Conservation (phyloP, 2,888 invertebrate species). For the Hypena proboscidalis region DNA sequence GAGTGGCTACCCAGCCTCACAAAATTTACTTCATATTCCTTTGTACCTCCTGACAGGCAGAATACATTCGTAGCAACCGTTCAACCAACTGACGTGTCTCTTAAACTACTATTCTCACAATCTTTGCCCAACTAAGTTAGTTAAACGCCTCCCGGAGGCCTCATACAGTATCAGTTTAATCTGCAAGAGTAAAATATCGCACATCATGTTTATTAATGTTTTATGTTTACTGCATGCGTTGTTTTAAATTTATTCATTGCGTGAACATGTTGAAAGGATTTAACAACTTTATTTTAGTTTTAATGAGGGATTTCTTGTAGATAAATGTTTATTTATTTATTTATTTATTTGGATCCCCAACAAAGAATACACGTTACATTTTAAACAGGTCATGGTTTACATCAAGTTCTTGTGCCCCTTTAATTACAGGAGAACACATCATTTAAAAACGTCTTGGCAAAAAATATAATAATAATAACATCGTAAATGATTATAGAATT, state of each 20-base stretch:
- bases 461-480: too few relatives aligned
- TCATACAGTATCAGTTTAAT: conserved; percentile 73
- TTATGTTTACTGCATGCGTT: conserved; percentile 65
- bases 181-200: conserved; percentile 71
- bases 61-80: not conserved
- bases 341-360: too few relatives aligned
- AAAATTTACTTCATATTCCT: too few relatives aligned
- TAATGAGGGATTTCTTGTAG: conserved; percentile 28
- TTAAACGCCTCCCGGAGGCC: conserved; percentile 75
- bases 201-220: conserved; percentile 76
- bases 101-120: conserved; percentile 6
- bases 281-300: conserved; percentile 37
- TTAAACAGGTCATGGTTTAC: too few relatives aligned
- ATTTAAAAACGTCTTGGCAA: too few relatives aligned
- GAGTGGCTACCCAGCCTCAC: too few relatives aligned
- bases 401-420: too few relatives aligned
- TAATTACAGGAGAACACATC: too few relatives aligned
- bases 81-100: conserved; percentile 12
- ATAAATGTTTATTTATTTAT: too few relatives aligned
- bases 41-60: too few relatives aligned
- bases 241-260: conserved; percentile 71
- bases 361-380: too few relatives aligned
- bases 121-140: conserved; percentile 58
- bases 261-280: conserved; percentile 37
- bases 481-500: too few relatives aligned